Evolutionary conservation across 1,140 invertebrate species (phyloP).

Genomic region (Diploscapter pachys): DNA sequence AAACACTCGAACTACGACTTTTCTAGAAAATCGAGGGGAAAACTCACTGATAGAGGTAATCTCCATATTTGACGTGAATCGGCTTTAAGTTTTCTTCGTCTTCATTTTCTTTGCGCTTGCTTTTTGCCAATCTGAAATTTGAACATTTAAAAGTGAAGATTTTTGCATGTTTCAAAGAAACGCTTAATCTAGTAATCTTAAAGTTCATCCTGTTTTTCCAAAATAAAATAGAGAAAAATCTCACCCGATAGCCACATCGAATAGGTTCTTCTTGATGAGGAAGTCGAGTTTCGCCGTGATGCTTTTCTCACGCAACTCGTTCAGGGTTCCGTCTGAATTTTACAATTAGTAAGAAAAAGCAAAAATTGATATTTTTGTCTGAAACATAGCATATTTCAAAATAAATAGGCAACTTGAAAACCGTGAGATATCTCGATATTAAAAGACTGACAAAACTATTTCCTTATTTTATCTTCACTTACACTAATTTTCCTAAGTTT

Average conservation of each 20-base stretch:
- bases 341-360: conserved; percentile 9
- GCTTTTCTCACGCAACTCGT: conserved; percentile 47
- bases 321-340: conserved; percentile 17
- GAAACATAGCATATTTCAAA: not conserved
- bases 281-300: conserved; percentile 52
- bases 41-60: conserved; percentile 53
- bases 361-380: not conserved
- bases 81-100: conserved; percentile 38
- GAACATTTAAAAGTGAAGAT: too few species aligned
- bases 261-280: conserved; percentile 51
- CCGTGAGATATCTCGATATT: not conserved
- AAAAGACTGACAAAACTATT: too few species aligned
- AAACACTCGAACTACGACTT: too few species aligned
- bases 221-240: too few species aligned
- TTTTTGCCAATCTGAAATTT: conserved; percentile 48
- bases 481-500: too few species aligned
- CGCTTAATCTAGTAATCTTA: too few species aligned
- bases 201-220: too few species aligned
- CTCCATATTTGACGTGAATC: conserved; percentile 54
- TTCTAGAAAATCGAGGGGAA: not conserved
- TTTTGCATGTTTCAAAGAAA: too few species aligned
- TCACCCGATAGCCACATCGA: conserved; percentile 51
- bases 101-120: conserved; percentile 17
- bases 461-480: too few species aligned
- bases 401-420: not conserved